A percentile compares a stretch with the other conserved stretches of the same genome.
These are phyloP conservation scores for Corythornis vintsioides DNA, from an alignment of 2,113 vertebrate genomes.

Conservation along the genomic window DNA sequence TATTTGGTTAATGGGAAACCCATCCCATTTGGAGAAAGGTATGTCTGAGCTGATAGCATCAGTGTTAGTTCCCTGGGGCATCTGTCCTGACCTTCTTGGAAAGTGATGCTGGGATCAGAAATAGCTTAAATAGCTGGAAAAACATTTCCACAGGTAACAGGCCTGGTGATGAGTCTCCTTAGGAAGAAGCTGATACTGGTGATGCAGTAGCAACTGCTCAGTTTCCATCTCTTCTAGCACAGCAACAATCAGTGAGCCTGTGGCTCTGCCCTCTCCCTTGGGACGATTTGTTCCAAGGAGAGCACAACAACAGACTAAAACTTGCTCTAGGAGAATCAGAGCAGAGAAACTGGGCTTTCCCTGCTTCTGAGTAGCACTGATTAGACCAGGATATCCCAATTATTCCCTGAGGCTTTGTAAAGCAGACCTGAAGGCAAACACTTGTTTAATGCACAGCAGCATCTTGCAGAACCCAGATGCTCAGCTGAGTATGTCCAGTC, in stretches of 20 bases:
- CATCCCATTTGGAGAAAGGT: neutral
- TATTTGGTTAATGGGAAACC: neutral
- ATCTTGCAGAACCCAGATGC: neutral
- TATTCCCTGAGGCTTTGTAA: neutral
- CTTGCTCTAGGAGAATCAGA: neutral
- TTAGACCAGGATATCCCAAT: neutral
- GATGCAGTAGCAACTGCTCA: neutral
- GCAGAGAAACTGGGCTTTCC: neutral
- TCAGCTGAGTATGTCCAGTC: accelerated
- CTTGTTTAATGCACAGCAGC: neutral
- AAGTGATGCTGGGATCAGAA: constrained; percentile 54
- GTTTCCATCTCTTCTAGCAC: neutral
- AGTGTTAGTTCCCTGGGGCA: constrained; percentile 44
- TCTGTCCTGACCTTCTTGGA: constrained; percentile 39
- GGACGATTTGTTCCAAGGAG: neutral
- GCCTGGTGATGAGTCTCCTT: neutral
- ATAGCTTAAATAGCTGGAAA: neutral
- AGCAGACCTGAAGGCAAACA: neutral
- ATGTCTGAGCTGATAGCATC: constrained; percentile 36
- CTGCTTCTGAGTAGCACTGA: neutral
- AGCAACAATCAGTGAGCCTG: neutral
- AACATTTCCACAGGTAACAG: accelerated
- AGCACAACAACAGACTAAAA: neutral
- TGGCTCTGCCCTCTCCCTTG: neutral
- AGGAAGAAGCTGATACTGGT: neutral